Base-by-base conservation (phyloP, 1,140 invertebrate genomes). In the Steinernema feltiae region DNA sequence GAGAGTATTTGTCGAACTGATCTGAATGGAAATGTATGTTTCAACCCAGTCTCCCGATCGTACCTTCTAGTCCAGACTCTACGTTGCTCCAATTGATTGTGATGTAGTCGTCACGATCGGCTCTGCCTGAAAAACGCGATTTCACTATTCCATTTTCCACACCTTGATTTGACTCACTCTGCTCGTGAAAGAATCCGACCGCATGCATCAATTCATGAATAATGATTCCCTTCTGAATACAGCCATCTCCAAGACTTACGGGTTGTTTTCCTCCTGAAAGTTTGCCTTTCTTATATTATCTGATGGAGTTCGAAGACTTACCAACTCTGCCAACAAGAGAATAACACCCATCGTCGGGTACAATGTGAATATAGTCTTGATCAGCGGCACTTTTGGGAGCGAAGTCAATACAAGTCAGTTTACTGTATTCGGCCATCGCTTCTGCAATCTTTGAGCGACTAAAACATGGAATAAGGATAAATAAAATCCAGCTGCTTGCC, bases 151-250 rank as follows among this genome's bases (percentile, higher is more conserved):
- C 83, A 83, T 87, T 86, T 1, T 18, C 69, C 21, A 27, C 73
- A 31, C 17, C 69, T 27, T 41, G 30, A 30, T 24, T 48, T 24
- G 27, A 77, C 69, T 76, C 30, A 75, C 81, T 86, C 75, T 87
- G 87, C 74, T 87, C 87, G 75, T 87, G 87, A 48, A 83, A 89
- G 82, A 91, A 91, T n/a, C 91, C 91, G 0, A 91, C 78, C 0
- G 90, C 90, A 79, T 91, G 91, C 80, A 91, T 87, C 2, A 91
- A 85, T 84, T 91, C 90, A 80, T 91, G 90, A 35, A 90, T 85
- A 21, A 91, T 87, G 1, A 90, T 89, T 1, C 90, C 90, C 72
- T 81, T 82, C 48, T 82, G 79, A 71, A 82, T 81, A 41, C 80
- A 82, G 2, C 80, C 80, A 31, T 82, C 79, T 15, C 80, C 80